Evolutionary conservation across 2,797 vertebrate genomes (phyloP), one percentile per base, ranked within the genome.

Genomic region (Galago senegalensis): DNA sequence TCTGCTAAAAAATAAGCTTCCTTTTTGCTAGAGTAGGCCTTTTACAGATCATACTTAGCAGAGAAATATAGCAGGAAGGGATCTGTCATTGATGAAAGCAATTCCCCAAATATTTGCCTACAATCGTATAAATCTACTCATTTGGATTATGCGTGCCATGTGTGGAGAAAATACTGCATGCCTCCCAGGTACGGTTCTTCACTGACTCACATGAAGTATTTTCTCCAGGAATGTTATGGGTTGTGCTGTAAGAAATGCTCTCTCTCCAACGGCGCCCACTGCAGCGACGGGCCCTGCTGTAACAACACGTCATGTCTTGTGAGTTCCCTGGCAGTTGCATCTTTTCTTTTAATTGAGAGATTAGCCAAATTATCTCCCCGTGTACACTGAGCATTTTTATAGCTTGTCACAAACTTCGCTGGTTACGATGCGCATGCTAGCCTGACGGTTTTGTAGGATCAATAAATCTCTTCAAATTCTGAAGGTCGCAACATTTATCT

Each of bases 241-340:
- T 98, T 99, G 69, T 99, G 99, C 98, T 99, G 99, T 98, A 99
- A 99, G 98, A 99, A 99, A 96, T 99, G 99, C 86, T 99, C 99
- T 79, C 99, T 99, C 21, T 99, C 99, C 95, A 99, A 99, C 0
- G 99, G 99, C 72, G 99, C 99, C 3, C 99, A 99, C 53, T 99
- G 99, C 98, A 99, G 99, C 0, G 99, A 99, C 0, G 99, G 99
- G 43, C 99, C 99, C 4, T 99, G 99, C 98, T 99, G 99, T 97
- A 99, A 99, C 92, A 99, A 99, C 69, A 99, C 99, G 14, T 99
- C 99, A 0, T 99, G 99, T 98, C 99, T 99, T 98, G 99, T 99
- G 98, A 98, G 99, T 99, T 85, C 77, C 95, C 65, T 21, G 58
- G 29, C 34, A 0, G 49, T 0, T 91, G 72, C 37, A 3, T 91